These are phyloP conservation scores for Garra rufa DNA, from an alignment of 2,113 vertebrate species.

Conservation along the genomic window DNA sequence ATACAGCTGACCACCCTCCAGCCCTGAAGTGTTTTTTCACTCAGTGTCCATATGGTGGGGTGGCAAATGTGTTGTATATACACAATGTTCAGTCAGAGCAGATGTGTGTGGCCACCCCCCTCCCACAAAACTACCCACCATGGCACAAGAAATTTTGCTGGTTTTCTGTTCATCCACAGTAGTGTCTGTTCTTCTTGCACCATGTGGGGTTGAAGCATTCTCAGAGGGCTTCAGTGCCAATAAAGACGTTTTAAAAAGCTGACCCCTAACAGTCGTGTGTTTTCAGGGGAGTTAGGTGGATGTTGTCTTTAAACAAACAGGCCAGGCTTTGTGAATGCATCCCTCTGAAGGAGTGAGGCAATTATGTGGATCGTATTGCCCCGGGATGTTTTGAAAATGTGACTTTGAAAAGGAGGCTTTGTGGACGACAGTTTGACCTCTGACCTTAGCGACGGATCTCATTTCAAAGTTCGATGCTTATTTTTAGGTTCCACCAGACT, in stretches of 20 bases:
- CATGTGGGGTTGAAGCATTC: neutral
- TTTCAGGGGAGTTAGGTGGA: slow-evolving; percentile 47
- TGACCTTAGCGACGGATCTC: slow-evolving; percentile 53
- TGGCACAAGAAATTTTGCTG: slow-evolving; percentile 36
- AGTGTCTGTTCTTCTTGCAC: slow-evolving; percentile 14
- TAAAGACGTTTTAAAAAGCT: slow-evolving; percentile 41
- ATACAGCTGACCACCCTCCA: slow-evolving; percentile 39
- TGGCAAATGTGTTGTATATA: slow-evolving; percentile 38
- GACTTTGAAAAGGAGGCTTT: slow-evolving; percentile 58
- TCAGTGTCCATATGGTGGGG: slow-evolving; percentile 40
- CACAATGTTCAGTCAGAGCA: slow-evolving; percentile 32
- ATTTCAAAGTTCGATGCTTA: slow-evolving; percentile 64
- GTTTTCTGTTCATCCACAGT: slow-evolving; percentile 24
- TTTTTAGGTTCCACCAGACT: slow-evolving; percentile 54
- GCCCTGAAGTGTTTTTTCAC: slow-evolving; percentile 37
- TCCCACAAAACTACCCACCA: slow-evolving; percentile 33
- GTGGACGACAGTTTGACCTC: slow-evolving; percentile 61
- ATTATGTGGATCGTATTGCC: slow-evolving; percentile 59
- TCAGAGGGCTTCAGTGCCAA: slow-evolving; percentile 28
- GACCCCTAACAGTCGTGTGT: slow-evolving; percentile 37
- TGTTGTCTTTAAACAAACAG: slow-evolving; percentile 59
- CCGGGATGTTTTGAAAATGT: slow-evolving; percentile 60
- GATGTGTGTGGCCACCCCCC: slow-evolving; percentile 47
- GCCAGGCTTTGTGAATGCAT: slow-evolving; percentile 43
- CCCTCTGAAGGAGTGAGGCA: slow-evolving; percentile 52